Conservation (phyloP, 2,113 vertebrate genomes). For the Progne subis region DNA sequence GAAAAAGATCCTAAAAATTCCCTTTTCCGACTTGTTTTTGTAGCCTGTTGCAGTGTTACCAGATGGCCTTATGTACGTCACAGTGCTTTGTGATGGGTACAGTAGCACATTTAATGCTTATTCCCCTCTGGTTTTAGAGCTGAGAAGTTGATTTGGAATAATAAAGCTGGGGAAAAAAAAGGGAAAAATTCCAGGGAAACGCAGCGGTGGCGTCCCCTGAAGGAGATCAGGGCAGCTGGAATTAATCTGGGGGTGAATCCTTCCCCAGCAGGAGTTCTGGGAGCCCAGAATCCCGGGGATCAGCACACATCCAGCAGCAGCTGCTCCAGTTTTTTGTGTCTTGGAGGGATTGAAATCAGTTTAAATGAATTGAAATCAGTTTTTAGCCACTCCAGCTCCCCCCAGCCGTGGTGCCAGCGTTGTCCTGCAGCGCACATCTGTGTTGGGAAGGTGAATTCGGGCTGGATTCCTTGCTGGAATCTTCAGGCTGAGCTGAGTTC, state of each 20-base stretch:
- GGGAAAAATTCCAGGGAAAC: neutral
- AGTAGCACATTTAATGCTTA: conserved; percentile 58
- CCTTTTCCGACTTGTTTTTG: conserved; percentile 43
- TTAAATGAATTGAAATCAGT: neutral
- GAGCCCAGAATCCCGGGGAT: neutral
- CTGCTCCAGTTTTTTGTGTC: neutral
- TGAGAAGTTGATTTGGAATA: conserved; percentile 35
- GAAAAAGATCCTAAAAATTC: neutral
- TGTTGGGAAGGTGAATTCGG: neutral
- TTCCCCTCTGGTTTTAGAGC: conserved; percentile 12
- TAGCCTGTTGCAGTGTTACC: conserved; percentile 71
- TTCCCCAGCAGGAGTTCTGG: neutral
- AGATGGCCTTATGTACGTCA: conserved; percentile 70
- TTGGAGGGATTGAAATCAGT: neutral
- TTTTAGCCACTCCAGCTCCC: neutral
- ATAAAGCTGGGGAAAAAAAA: neutral
- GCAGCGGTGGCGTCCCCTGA: neutral
- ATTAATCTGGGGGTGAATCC: neutral
- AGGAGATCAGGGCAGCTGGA: neutral
- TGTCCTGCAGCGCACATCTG: neutral
- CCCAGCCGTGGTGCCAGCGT: too few species aligned
- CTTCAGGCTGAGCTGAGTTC: neutral
- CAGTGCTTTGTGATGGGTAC: conserved; percentile 62
- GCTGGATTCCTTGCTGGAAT: neutral
- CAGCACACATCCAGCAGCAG: neutral